Evolutionary conservation across 2,113 vertebrate species (phyloP).

Genomic region (Aythya baeri): DNA sequence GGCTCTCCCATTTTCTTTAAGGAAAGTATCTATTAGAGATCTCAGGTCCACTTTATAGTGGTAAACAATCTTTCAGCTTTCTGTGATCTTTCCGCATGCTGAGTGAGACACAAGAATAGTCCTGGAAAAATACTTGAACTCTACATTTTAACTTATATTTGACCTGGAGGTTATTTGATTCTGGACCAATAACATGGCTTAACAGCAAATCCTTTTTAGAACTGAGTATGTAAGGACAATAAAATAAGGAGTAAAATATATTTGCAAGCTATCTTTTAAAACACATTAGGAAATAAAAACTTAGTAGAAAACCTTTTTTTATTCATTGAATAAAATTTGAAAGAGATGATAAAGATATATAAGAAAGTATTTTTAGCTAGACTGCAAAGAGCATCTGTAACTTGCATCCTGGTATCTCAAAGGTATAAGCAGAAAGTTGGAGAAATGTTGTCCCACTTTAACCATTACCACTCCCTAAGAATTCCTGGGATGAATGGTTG

Average conservation of each 20-base stretch:
- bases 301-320: neutral
- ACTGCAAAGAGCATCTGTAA: neutral
- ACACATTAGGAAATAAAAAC: neutral
- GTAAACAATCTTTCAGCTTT: neutral
- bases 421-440: neutral
- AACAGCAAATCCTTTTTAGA: neutral
- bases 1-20: neutral
- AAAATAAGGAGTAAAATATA: neutral
- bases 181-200: neutral
- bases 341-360: neutral
- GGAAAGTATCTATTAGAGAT: neutral
- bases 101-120: neutral
- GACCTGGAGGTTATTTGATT: neutral
- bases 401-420: neutral
- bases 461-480: neutral
- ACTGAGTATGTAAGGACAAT: accelerated
- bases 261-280: neutral
- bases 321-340: neutral
- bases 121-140: neutral
- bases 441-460: neutral
- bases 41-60: neutral
- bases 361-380: neutral
- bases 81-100: neutral
- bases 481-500: no score
- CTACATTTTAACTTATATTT: neutral